These are phyloP conservation scores for Urophycis tenuis DNA, from an alignment of 2,797 vertebrate species.

Conservation along the genomic window DNA sequence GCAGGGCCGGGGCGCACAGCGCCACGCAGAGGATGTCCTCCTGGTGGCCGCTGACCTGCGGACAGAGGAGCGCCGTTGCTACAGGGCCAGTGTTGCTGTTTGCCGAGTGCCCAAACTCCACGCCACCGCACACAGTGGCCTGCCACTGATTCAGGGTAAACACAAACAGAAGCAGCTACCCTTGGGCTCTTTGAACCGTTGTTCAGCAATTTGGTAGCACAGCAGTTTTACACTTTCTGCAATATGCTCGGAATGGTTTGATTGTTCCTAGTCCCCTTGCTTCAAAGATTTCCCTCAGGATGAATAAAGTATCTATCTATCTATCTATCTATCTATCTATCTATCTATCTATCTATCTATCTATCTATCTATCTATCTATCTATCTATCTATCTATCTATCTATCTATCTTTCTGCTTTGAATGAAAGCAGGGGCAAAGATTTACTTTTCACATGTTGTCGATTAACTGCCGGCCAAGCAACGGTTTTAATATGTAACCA, in stretches of 20 bases:
- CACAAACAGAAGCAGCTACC: too few relatives aligned
- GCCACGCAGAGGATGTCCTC: conserved; percentile 69
- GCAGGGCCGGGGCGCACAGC: conserved; percentile 66
- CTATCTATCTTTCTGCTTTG: too few relatives aligned
- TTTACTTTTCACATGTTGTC: background rate
- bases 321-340: too few relatives aligned
- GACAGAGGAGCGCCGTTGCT: background rate
- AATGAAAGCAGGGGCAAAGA: background rate
- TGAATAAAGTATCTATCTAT: too few relatives aligned
- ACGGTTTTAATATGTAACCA: background rate
- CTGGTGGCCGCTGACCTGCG: conserved; percentile 60
- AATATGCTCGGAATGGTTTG: background rate
- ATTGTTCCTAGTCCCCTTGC: background rate
- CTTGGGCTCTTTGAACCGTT: background rate
- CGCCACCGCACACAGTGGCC: background rate
- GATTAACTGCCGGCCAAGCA: background rate
- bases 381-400: too few relatives aligned
- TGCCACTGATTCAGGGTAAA: background rate
- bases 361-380: too few relatives aligned
- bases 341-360: too few relatives aligned
- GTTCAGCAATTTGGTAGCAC: background rate
- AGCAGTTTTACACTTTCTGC: background rate
- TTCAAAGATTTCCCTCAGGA: too few relatives aligned
- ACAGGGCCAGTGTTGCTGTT: background rate
- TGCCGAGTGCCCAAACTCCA: background rate